A percentile compares a stretch with the other conserved stretches of the same genome.
Evolutionary conservation across 1,140 invertebrate genomes (phyloP).

Genomic region (Leptinotarsa texana): DNA sequence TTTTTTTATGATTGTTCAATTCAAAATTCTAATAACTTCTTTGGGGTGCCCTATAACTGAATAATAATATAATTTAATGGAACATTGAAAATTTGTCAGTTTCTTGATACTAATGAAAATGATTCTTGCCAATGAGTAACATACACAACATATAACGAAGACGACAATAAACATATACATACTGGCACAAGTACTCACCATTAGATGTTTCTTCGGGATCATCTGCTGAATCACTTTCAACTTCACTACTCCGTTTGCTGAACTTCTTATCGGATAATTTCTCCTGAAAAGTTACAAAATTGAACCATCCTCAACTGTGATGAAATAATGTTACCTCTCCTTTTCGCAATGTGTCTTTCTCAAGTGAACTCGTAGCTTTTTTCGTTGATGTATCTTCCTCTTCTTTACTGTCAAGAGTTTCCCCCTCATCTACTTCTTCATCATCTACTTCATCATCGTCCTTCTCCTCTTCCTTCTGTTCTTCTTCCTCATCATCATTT

Average conservation of each 20-base stretch:
- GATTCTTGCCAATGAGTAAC: too few relatives aligned
- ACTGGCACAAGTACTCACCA: constrained; percentile 1
- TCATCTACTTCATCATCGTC: not conserved
- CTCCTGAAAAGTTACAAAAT: not conserved
- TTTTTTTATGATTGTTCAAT: too few relatives aligned
- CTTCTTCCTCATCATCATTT: not conserved
- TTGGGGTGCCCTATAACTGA: too few relatives aligned
- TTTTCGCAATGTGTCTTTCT: not conserved
- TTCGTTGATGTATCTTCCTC: not conserved
- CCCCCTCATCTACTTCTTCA: constrained; percentile 29
- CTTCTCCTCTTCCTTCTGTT: not conserved
- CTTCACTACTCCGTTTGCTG: not conserved
- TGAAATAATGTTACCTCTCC: not conserved
- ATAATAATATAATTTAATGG: too few relatives aligned
- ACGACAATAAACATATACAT: not conserved
- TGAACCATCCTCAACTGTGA: too few relatives aligned
- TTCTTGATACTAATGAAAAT: too few relatives aligned
- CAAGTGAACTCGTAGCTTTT: not conserved
- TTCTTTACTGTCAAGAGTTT: constrained; percentile 49
- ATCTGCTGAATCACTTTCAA: not conserved
- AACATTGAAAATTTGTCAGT: too few relatives aligned
- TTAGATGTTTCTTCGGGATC: not conserved
- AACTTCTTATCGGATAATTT: not conserved
- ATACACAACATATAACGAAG: too few relatives aligned
- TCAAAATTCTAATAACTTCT: too few relatives aligned